Evolutionary conservation across 35 echinoderm and acorn worm genomes (phyloP).

Genomic region (Heliocidaris erythrogramma): DNA sequence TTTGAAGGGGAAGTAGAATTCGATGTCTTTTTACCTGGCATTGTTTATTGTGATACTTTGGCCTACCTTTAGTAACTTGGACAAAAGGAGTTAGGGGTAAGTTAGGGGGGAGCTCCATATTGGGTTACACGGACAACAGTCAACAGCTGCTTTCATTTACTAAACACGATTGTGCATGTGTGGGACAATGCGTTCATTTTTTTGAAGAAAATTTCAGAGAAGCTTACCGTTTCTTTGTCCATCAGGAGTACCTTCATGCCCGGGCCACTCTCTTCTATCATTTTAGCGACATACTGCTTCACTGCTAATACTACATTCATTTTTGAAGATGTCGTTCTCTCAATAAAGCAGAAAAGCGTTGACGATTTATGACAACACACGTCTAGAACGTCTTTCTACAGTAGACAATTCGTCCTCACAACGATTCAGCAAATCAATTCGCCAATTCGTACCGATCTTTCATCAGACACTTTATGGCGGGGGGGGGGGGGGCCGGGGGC

Average conservation of each 20-base stretch:
- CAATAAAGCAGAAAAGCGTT: not conserved
- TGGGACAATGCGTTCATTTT: not conserved
- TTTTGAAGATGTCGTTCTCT: conserved; percentile 30
- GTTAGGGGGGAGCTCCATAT: too few species aligned
- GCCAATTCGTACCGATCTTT: too few species aligned
- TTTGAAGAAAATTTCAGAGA: not conserved
- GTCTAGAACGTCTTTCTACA: not conserved
- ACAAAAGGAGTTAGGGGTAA: too few species aligned
- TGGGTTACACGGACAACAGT: too few species aligned
- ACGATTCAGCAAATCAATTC: too few species aligned
- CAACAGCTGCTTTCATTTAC: not conserved
- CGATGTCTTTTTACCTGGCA: too few species aligned
- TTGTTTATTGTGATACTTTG: too few species aligned
- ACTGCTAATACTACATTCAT: conserved; percentile 99
- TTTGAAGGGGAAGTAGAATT: too few species aligned
- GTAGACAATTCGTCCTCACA: too few species aligned
- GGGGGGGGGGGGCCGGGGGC: too few species aligned
- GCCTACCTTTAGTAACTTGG: too few species aligned
- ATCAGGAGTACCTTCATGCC: conserved; percentile 99
- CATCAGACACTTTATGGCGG: too few species aligned
- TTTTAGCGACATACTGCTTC: conserved; percentile 93
- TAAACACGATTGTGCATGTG: not conserved
- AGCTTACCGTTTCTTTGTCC: conserved; percentile 96
- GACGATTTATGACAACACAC: not conserved
- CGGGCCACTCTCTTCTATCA: conserved; percentile 97